Base-by-base conservation (phyloP, 2,888 invertebrate species). In the Amiota mariae region DNA sequence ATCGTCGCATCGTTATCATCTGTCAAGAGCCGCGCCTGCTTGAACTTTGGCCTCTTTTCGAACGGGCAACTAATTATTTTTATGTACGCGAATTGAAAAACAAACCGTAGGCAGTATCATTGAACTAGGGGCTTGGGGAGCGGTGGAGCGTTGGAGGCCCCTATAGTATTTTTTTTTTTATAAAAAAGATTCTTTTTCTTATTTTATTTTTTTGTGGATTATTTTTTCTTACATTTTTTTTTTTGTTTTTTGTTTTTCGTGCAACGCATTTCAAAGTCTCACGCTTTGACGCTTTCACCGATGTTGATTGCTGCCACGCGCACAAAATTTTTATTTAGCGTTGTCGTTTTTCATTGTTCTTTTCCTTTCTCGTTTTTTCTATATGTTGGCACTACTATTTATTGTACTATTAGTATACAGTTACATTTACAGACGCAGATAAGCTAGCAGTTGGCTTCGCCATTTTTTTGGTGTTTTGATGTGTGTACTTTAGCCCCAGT, bases 21-120 rank as follows among this genome's bases (percentile, higher is more conserved):
- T 20, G 59, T 59, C 18, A n/a, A 59, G 11, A 59, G 59, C 59
- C 59, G 59, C 59, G 59, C 20, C 59, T 59, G 59, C 59, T 20
- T 59, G 20, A 59, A 59, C 59, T 20, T 59, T 20, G 15, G 18
- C 15, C 59, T 20, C 20, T 59, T 59, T 18, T 11, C 18, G 11
- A 59, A 18, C 20, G 18, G 59, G 11, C 18, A 59, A 20, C 59
- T 15, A 59, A 20, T 59, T 59, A 59, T 59, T 59, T 59, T 59
- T 59, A 12, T 18, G 11, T 18, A 18, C 54, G n/a, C 36, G 36
- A 36, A 36, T 36, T 36, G 36, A 6, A 36, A 36, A 36, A 36
- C 36, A 36, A 36, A 36, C 36, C 2, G 36, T 36, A 6, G 6
- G 4, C 36, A 36, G 36, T 6, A 36, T 36, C 36, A 36, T 6